Evolutionary conservation across 2,888 invertebrate species (phyloP).

Genomic region (Seira ritae): DNA sequence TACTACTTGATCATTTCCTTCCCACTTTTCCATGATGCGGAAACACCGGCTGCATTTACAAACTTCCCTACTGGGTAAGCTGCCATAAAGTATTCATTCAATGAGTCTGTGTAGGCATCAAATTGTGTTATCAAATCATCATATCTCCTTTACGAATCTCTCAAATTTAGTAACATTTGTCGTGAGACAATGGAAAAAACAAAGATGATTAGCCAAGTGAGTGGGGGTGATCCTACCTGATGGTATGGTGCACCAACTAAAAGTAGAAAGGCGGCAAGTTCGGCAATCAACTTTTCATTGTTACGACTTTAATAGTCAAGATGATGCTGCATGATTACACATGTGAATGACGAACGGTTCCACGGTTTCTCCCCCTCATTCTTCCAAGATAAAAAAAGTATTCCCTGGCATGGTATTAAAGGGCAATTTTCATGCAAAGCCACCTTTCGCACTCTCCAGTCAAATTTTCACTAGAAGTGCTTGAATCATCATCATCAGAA

Average conservation of each 20-base stretch:
- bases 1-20: slow-evolving; percentile 61
- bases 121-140: slow-evolving; percentile 36
- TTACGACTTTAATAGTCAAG: slow-evolving; percentile 33
- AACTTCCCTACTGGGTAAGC: slow-evolving; percentile 40
- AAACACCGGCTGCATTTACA: slow-evolving; percentile 67
- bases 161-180: slow-evolving; percentile 36
- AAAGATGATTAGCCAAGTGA: no score
- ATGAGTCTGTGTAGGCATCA: slow-evolving; percentile 14
- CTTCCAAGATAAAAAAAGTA: no score
- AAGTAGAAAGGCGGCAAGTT: slow-evolving; percentile 35
- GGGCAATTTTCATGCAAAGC: no score
- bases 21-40: slow-evolving; percentile 56
- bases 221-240: no score
- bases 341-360: no score
- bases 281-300: not conserved
- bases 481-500: slow-evolving; percentile 51
- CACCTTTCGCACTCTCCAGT: slow-evolving; percentile 37
- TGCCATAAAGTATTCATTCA: no score
- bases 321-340: slow-evolving; percentile 40
- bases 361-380: slow-evolving; percentile 5
- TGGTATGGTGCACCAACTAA: no score
- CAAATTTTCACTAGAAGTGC: slow-evolving; percentile 47
- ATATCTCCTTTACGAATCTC: slow-evolving; percentile 13
- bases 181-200: slow-evolving; percentile 38
- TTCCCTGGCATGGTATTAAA: no score